These are phyloP conservation scores for Aplochiton taeniatus DNA, from an alignment of 2,797 vertebrate genomes.

Conservation along the genomic window DNA sequence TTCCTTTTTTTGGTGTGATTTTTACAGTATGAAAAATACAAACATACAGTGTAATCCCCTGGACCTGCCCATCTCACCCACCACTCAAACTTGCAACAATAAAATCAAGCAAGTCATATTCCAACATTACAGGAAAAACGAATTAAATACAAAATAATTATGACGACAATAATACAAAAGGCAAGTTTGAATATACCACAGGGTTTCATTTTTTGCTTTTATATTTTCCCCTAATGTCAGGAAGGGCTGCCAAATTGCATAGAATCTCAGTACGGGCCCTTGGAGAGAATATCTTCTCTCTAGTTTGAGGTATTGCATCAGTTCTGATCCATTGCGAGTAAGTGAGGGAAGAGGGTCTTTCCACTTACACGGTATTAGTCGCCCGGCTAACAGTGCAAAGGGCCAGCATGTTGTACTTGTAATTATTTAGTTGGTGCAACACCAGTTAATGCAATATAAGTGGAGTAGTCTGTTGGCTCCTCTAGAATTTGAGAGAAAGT, in stretches of 20 bases:
- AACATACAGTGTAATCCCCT: too few relatives aligned
- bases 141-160: not conserved
- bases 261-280: constrained; percentile 5
- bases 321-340: not conserved
- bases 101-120: too few relatives aligned
- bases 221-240: constrained; percentile 11
- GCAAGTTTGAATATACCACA: not conserved
- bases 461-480: not conserved
- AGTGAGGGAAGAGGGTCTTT: constrained; percentile 1
- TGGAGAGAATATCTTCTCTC: not conserved
- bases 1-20: too few relatives aligned
- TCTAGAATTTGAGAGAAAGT: constrained; percentile 7
- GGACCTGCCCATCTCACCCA: too few relatives aligned
- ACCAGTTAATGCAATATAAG: not conserved
- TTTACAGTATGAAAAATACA: too few relatives aligned
- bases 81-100: too few relatives aligned
- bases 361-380: constrained; percentile 7
- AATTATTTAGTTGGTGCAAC: constrained; percentile 7
- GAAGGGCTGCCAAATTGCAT: not conserved
- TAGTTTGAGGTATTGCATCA: constrained; percentile 1
- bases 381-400: not conserved
- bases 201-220: not conserved
- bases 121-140: too few relatives aligned
- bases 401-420: not conserved
- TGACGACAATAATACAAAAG: not conserved